Base-by-base conservation (phyloP, 1,140 invertebrate genomes). In the Heliconius nattereri region DNA sequence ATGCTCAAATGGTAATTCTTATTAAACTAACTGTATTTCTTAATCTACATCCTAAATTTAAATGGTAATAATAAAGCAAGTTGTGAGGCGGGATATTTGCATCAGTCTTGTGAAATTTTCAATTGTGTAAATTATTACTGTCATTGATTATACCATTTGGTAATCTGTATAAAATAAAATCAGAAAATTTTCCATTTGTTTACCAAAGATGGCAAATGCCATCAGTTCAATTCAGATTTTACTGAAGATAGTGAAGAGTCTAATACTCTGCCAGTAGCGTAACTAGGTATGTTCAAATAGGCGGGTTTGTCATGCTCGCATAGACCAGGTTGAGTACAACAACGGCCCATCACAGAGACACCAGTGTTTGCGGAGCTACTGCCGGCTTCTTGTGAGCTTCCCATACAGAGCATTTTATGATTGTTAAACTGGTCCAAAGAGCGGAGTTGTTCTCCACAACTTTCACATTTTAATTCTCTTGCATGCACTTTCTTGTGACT, bases 21-120 rank as follows among this genome's bases (percentile, higher is more conserved):
- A 92, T 71, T 83, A 66, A 66, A 29, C 87, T 89, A 88, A 78
- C 78, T 85, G 84, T 87, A 85, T 87, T 89, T 86, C 86, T 88
- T 91, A 92, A 88, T 83, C 87, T 94, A 92, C 90, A 91, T 78
- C 84, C 87, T 92, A 92, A 89, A 86, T 91, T 90, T 91, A 92
- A 91, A 92, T 94, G 92, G 92, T 94, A 93, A 94, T 92, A 91
- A 93, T 94, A 94, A 94, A 94, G 92, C 93, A 94, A 94, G 92
- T 94, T 89, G 92, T 94, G 92, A 94, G 93, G 93, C 92, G 93
- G 93, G 93, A 94, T 91, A 94, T 94, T 94, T 94, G 93, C 91
- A 94, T 94, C 93, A 94, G 93, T 94, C 93, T 94, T 94, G 92
- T 94, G 92, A 92, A 94, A 92, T 94, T 93, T 85, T 93, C 89